phyloP scores from a whole-genome alignment of 2,113 vertebrate genomes.

The Callopanchax toddi region DNA sequence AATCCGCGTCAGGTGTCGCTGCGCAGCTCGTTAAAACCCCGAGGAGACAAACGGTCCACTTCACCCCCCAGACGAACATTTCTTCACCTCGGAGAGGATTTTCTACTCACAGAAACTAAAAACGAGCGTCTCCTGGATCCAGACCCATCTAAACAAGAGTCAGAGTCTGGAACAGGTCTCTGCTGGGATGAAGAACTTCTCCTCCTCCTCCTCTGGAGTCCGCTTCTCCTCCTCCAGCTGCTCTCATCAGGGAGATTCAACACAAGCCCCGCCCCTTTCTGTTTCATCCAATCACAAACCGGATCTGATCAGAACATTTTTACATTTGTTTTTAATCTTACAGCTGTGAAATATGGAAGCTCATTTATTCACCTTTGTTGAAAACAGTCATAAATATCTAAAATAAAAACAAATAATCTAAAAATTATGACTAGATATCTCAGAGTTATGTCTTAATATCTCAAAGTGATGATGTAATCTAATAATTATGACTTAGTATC shows the following conservation, averaged over 20 bases:
- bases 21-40: slow-evolving; percentile 10
- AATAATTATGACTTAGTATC: too few relatives aligned
- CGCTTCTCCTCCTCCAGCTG: slow-evolving; percentile 39
- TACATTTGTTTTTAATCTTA: too few relatives aligned
- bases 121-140: not conserved
- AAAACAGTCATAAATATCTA: too few relatives aligned
- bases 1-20: slow-evolving; percentile 38
- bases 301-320: too few relatives aligned
- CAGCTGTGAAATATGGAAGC: too few relatives aligned
- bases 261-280: slow-evolving; percentile 45
- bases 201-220: slow-evolving; percentile 26
- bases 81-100: too few relatives aligned
- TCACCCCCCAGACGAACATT: slow-evolving; percentile 43
- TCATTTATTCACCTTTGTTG: too few relatives aligned
- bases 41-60: slow-evolving; percentile 53
- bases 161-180: not conserved
- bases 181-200: not conserved
- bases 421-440: too few relatives aligned
- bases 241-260: slow-evolving; percentile 20
- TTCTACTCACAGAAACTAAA: too few relatives aligned
- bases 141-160: not conserved
- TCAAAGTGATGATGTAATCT: too few relatives aligned
- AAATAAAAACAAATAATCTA: too few relatives aligned
- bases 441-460: too few relatives aligned
- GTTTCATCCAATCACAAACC: slow-evolving; percentile 58